phyloP scores from a whole-genome alignment of 2,888 invertebrate genomes.

The Sarcophaga rosellei region DNA sequence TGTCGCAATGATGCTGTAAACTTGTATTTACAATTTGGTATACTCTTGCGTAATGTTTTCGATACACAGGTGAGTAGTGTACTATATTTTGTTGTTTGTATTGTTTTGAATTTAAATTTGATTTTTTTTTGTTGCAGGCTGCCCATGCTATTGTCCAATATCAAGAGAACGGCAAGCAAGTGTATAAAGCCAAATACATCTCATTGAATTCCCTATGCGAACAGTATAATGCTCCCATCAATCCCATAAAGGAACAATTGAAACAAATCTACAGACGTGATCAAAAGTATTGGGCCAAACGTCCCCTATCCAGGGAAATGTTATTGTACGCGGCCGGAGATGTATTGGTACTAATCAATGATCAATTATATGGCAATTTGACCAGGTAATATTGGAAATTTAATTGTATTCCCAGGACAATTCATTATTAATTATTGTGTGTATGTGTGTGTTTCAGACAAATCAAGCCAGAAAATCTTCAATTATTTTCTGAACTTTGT shows the following conservation, averaged over 20 bases:
- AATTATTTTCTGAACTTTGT: slow-evolving; percentile 90
- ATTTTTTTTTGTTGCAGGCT: slow-evolving; percentile 82
- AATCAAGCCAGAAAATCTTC: slow-evolving; percentile 87
- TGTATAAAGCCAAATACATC: slow-evolving; percentile 96
- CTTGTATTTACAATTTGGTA: slow-evolving; percentile 92
- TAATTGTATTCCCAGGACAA: background rate
- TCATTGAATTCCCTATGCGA: slow-evolving; percentile 95
- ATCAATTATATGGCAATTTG: slow-evolving; percentile 90
- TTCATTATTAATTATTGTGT: background rate
- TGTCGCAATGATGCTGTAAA: slow-evolving; percentile 95
- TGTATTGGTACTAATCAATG: slow-evolving; percentile 92
- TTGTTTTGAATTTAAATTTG: background rate
- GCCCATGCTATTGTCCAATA: slow-evolving; percentile 95
- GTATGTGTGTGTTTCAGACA: slow-evolving; percentile 80
- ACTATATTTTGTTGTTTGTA: background rate
- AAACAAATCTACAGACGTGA: slow-evolving; percentile 93
- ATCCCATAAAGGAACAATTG: slow-evolving; percentile 94
- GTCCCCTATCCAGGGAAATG: slow-evolving; percentile 95
- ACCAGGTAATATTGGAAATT: slow-evolving; percentile 81
- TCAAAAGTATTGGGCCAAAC: slow-evolving; percentile 93
- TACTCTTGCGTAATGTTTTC: slow-evolving; percentile 91
- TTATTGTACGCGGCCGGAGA: slow-evolving; percentile 94
- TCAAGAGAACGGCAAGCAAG: slow-evolving; percentile 94
- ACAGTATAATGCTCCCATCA: slow-evolving; percentile 92
- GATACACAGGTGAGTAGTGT: slow-evolving; percentile 88